Percentiles rank a stretch among this genome's conserved stretches.
phyloP scores from a whole-genome alignment of 2,888 invertebrate genomes.

The Mellilla xanthometata region DNA sequence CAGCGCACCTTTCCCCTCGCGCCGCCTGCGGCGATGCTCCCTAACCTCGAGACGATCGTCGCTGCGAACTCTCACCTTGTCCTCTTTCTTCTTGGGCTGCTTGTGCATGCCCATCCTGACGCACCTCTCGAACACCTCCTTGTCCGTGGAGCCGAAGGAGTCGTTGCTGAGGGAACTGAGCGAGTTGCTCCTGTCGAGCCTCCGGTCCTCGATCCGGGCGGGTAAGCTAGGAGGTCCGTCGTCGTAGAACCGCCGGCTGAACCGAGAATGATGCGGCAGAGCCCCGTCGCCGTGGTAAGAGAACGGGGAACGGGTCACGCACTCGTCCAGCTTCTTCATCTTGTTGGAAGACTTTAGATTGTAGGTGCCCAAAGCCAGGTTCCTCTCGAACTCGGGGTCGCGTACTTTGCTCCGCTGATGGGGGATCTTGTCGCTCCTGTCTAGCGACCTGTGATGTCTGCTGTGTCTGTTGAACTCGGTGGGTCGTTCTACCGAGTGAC shows the following conservation, averaged over 20 bases:
- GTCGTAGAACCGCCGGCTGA: slow-evolving; percentile 29
- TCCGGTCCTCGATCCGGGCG: slow-evolving; percentile 39
- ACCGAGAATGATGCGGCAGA: background rate
- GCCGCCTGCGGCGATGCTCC: slow-evolving; percentile 32
- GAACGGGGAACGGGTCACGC: slow-evolving; percentile 37
- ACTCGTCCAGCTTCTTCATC: slow-evolving; percentile 34
- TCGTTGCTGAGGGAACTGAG: slow-evolving; percentile 73
- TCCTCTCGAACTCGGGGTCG: slow-evolving; percentile 53
- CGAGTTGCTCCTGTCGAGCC: slow-evolving; percentile 44
- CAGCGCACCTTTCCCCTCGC: slow-evolving; percentile 37
- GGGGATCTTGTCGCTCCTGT: slow-evolving; percentile 48
- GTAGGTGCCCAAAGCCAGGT: slow-evolving; percentile 45
- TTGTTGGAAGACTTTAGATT: slow-evolving; percentile 32
- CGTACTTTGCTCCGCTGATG: slow-evolving; percentile 36
- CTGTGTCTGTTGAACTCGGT: slow-evolving; percentile 35
- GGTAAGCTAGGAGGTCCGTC: slow-evolving; percentile 52
- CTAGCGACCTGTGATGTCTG: slow-evolving; percentile 51
- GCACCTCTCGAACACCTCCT: slow-evolving; percentile 88
- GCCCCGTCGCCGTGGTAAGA: background rate
- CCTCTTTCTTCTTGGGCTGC: slow-evolving; percentile 5
- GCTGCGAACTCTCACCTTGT: slow-evolving; percentile 53
- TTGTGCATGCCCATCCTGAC: slow-evolving; percentile 87
- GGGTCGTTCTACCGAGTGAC: slow-evolving; percentile 58
- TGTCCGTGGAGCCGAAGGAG: slow-evolving; percentile 84
- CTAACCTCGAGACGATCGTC: slow-evolving; percentile 44